A percentile compares a stretch with the other conserved stretches of the same genome.
These are phyloP conservation scores for Epinotia bilunana DNA, from an alignment of 2,888 invertebrate genomes.

Conservation along the genomic window DNA sequence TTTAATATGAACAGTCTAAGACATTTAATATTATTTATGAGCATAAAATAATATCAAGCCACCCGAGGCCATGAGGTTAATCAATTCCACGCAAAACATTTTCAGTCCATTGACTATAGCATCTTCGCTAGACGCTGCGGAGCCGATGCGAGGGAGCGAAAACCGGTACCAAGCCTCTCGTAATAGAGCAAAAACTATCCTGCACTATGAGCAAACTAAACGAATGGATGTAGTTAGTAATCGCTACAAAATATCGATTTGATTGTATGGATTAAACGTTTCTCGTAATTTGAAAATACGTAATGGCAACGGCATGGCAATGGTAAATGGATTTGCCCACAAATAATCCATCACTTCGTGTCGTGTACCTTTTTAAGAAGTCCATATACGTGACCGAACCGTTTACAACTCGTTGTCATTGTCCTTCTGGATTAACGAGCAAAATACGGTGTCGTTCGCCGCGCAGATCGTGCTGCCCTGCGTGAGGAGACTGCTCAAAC, in stretches of 20 bases:
- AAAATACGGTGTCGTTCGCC: slow-evolving; percentile 51
- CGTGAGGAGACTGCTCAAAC: slow-evolving; percentile 65
- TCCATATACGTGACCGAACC: slow-evolving; percentile 60
- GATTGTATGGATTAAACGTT: neutral
- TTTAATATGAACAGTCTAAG: slow-evolving; percentile 2
- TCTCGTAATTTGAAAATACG: slow-evolving; percentile 9
- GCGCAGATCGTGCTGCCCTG: slow-evolving; percentile 54
- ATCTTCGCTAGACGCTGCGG: slow-evolving; percentile 74
- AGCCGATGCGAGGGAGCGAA: slow-evolving; percentile 70
- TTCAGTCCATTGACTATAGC: slow-evolving; percentile 70
- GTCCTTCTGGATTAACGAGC: slow-evolving; percentile 58
- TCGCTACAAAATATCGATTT: neutral
- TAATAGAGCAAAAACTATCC: slow-evolving; percentile 61
- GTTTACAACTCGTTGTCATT: slow-evolving; percentile 56
- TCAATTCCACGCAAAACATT: slow-evolving; percentile 68
- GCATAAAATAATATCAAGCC: slow-evolving; percentile 54
- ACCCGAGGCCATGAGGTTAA: slow-evolving; percentile 60
- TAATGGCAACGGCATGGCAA: too few relatives aligned
- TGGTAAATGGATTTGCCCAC: slow-evolving; percentile 14
- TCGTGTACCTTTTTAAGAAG: slow-evolving; percentile 54
- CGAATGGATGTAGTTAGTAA: neutral
- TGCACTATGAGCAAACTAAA: neutral
- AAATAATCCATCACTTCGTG: slow-evolving; percentile 52
- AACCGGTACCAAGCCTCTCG: slow-evolving; percentile 73
- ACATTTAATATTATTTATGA: slow-evolving; percentile 47